These are phyloP conservation scores for Thalassarche chlororhynchos DNA, from an alignment of 2,113 vertebrate genomes.

Conservation along the genomic window DNA sequence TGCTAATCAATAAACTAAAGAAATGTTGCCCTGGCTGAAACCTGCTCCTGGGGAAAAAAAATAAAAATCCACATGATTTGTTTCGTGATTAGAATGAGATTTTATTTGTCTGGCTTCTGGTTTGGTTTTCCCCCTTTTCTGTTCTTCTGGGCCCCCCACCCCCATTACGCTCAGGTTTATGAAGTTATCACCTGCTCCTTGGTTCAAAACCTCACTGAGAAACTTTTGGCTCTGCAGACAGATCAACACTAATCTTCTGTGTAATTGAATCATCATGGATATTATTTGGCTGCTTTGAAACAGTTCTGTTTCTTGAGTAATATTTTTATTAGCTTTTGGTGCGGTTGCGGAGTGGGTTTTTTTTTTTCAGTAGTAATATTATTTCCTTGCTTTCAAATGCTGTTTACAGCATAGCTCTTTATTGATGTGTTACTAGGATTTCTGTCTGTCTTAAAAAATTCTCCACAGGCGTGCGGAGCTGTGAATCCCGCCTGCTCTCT, in stretches of 20 bases:
- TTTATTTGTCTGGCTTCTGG: neutral
- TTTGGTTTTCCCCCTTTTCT: neutral
- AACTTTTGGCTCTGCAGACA: neutral
- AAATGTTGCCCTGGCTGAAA: constrained; percentile 45
- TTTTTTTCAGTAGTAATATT: neutral
- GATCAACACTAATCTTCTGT: constrained; percentile 36
- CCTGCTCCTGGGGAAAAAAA: neutral
- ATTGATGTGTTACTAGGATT: neutral
- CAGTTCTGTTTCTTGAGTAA: neutral
- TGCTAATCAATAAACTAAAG: constrained; percentile 58
- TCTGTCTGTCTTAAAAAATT: neutral
- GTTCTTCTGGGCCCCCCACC: neutral
- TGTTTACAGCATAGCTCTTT: neutral
- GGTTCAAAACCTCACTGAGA: neutral
- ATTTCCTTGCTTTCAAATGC: neutral
- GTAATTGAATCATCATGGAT: constrained; percentile 55
- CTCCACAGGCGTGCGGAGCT: rapidly evolving
- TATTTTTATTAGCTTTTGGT: constrained; percentile 38
- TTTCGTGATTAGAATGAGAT: neutral
- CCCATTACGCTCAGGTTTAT: neutral
- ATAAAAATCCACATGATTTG: neutral
- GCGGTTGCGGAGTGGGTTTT: neutral
- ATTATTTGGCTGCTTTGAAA: constrained; percentile 1
- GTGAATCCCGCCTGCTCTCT: neutral
- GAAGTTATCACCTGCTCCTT: neutral